phyloP scores from a whole-genome alignment of 2,888 invertebrate species.

The Agrochola macilenta region DNA sequence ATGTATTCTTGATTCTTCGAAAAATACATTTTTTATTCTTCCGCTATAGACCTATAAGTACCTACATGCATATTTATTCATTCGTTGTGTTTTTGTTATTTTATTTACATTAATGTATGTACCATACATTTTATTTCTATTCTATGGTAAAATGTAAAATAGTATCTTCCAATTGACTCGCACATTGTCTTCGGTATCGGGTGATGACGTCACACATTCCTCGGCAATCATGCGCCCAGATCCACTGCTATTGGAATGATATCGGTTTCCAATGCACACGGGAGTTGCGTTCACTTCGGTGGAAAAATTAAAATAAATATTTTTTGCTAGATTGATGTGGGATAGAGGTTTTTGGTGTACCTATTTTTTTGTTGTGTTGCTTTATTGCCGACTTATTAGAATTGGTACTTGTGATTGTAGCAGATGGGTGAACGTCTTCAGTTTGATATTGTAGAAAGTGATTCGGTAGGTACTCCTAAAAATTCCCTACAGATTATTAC shows the following conservation, averaged over 20 bases:
- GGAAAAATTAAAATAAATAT: conserved; percentile 8
- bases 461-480: not conserved
- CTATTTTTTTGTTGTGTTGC: not conserved
- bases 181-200: conserved; percentile 14
- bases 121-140: not conserved
- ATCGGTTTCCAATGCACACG: conserved; percentile 57
- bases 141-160: conserved; percentile 37
- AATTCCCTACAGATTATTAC: not conserved
- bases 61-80: too few relatives aligned
- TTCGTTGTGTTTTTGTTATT: not conserved
- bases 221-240: conserved; percentile 59
- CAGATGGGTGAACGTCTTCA: not conserved
- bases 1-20: too few relatives aligned
- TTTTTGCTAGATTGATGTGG: conserved; percentile 2
- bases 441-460: not conserved
- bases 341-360: not conserved
- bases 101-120: not conserved
- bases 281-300: not conserved
- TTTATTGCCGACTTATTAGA: not conserved
- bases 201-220: conserved; percentile 55
- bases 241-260: conserved; percentile 56
- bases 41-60: not conserved
- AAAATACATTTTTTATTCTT: not conserved
- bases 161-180: conserved; percentile 37
- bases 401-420: not conserved